Percentiles rank a stretch among this genome's conserved stretches.
Evolutionary conservation across 37 sponge, comb jelly and placozoan species (phyloP).

Genomic region (Theonella swinhoei): DNA sequence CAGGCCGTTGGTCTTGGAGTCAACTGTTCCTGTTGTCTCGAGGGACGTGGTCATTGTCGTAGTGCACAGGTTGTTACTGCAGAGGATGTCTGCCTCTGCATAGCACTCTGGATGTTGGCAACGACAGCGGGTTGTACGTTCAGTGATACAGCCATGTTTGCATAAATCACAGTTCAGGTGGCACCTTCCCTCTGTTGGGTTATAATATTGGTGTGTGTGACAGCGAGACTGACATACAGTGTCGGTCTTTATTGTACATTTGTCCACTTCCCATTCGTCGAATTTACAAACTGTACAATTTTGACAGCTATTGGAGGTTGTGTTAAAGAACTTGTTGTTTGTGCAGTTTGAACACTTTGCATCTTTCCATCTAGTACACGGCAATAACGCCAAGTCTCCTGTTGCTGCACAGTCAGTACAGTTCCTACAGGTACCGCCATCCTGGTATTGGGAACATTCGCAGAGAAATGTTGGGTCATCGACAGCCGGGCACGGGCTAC

Average conservation of each 20-base stretch:
- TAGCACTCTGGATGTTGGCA: background rate
- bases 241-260: background rate
- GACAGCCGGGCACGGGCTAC: too few species aligned
- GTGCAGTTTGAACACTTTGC: too few species aligned
- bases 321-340: too few species aligned
- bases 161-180: background rate
- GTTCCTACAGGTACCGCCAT: too few species aligned
- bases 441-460: background rate
- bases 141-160: background rate
- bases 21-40: background rate
- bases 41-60: background rate
- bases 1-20: background rate
- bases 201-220: background rate
- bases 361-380: too few species aligned
- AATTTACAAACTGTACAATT: background rate
- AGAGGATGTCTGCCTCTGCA: background rate
- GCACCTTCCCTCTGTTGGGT: background rate
- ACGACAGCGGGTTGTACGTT: background rate
- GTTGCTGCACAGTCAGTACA: too few species aligned
- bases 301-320: too few species aligned
- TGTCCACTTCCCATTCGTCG: background rate
- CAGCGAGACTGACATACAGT: background rate
- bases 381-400: too few species aligned
- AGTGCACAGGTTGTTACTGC: background rate
- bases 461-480: background rate